Conservation (phyloP, 2,797 vertebrate genomes). For the Syncerus caffer region DNA sequence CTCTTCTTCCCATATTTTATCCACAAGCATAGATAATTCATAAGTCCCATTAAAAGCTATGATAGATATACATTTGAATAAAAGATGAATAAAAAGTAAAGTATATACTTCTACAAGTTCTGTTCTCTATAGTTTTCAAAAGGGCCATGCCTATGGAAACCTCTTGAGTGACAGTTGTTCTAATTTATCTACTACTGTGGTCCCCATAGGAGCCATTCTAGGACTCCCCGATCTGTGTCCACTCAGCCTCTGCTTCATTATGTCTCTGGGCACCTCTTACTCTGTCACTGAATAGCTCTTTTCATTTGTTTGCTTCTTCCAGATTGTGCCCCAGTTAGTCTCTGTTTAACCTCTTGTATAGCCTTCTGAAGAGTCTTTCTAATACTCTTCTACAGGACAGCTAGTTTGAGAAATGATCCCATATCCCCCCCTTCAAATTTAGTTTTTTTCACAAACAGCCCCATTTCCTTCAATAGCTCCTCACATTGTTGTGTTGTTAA, state of each 20-base stretch:
- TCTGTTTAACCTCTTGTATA: not conserved
- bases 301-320: not conserved
- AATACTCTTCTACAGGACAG: not conserved
- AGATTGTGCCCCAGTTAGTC: not conserved
- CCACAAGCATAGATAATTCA: not conserved
- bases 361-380: not conserved
- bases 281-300: not conserved
- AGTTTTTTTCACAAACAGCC: slow-evolving; percentile 25
- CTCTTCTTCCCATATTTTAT: not conserved
- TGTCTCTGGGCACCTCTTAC: not conserved
- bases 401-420: not conserved
- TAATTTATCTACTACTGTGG: not conserved
- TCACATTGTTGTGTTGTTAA: not conserved
- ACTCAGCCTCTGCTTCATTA: not conserved
- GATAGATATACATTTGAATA: not conserved
- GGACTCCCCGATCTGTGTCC: not conserved
- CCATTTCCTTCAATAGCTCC: slow-evolving; percentile 31
- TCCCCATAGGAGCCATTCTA: not conserved
- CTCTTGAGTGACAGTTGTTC: not conserved
- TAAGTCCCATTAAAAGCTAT: not conserved
- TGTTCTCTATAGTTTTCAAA: not conserved
- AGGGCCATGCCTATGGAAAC: not conserved
- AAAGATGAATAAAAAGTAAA: not conserved
- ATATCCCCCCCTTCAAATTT: not conserved
- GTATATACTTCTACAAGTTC: not conserved